These are phyloP conservation scores for Gymnoscelis rufifasciata DNA, from an alignment of 2,888 invertebrate genomes.

Conservation along the genomic window DNA sequence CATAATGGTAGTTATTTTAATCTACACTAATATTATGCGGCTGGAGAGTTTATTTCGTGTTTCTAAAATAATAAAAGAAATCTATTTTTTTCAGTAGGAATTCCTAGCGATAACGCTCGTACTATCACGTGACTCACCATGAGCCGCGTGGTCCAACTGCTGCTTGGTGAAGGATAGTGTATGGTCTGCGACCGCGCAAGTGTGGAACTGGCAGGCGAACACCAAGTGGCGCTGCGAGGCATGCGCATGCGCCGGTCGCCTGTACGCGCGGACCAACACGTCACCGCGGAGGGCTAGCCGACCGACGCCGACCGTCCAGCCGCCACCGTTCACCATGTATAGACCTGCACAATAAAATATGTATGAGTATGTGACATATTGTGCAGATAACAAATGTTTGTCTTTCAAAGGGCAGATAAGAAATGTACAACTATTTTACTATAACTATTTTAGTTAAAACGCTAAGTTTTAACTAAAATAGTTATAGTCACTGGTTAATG, in stretches of 20 bases:
- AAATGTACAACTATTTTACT: too few relatives aligned
- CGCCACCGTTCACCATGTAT: conserved; percentile 84
- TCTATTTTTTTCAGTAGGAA: too few relatives aligned
- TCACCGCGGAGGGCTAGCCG: conserved; percentile 89
- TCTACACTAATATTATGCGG: too few relatives aligned
- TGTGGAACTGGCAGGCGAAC: conserved; percentile 95
- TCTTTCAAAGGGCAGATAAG: too few relatives aligned
- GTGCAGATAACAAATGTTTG: too few relatives aligned
- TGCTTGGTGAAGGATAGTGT: conserved; percentile 90
- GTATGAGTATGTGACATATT: background rate
- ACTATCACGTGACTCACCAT: conserved; percentile 81
- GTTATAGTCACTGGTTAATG: too few relatives aligned
- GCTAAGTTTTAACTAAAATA: too few relatives aligned
- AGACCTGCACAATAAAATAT: conserved; percentile 69
- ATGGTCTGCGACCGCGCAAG: conserved; percentile 92
- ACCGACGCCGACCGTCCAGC: conserved; percentile 81
- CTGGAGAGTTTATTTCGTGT: too few relatives aligned
- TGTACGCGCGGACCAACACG: conserved; percentile 94
- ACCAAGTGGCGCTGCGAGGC: conserved; percentile 82
- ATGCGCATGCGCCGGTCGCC: conserved; percentile 75
- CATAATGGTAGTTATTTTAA: too few relatives aligned
- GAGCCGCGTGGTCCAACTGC: conserved; percentile 91
- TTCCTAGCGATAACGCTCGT: too few relatives aligned
- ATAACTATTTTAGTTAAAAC: too few relatives aligned
- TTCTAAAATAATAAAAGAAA: too few relatives aligned